Percentiles rank a stretch among this genome's conserved stretches.
phyloP scores from a whole-genome alignment of 2,797 vertebrate species.

The Sarcoramphus papa region DNA sequence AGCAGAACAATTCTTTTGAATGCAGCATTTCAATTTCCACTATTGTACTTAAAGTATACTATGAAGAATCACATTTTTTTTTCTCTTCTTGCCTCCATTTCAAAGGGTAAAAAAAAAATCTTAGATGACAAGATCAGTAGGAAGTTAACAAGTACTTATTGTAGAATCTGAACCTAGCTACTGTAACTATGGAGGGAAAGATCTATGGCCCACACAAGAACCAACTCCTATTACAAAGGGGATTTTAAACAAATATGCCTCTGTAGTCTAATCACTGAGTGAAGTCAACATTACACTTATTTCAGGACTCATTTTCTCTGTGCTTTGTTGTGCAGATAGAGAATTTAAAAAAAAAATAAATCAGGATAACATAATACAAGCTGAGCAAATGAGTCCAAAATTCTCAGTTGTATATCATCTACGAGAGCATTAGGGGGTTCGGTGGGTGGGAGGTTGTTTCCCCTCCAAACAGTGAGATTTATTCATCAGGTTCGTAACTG shows the following conservation, averaged over 20 bases:
- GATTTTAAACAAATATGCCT: conserved; percentile 4
- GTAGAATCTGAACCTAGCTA: neutral
- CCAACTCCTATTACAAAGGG: neutral
- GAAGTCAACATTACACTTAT: neutral
- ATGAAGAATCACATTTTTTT: neutral
- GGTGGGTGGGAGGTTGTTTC: neutral
- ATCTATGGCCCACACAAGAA: conserved; percentile 6
- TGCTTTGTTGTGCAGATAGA: neutral
- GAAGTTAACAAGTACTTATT: neutral
- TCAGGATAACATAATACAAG: neutral
- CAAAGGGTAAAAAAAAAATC: neutral
- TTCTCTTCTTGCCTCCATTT: neutral
- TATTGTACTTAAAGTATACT: neutral
- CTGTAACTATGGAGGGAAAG: neutral
- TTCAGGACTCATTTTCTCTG: neutral
- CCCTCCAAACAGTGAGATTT: neutral
- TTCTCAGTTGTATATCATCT: neutral
- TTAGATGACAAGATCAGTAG: neutral
- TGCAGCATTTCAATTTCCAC: neutral
- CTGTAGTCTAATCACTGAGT: neutral
- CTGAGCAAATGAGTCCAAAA: neutral
- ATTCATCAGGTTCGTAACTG: fast-evolving
- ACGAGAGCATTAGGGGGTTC: neutral
- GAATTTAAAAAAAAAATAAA: neutral
- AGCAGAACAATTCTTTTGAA: neutral